Evolutionary conservation across 2,797 vertebrate genomes (phyloP).

Genomic region (Halcyon badia): DNA sequence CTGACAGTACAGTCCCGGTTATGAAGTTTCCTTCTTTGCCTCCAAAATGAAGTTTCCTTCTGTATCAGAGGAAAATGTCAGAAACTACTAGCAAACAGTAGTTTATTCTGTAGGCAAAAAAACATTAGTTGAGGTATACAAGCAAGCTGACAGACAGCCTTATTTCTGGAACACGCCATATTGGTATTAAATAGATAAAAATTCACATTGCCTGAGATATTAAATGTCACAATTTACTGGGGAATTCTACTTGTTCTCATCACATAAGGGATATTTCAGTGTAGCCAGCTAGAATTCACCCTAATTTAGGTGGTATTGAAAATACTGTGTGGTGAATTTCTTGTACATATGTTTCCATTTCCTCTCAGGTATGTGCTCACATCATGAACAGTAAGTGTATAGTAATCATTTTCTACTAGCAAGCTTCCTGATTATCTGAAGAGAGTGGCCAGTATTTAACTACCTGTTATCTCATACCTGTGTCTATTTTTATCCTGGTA

Average conservation of each 20-base stretch:
- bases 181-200: background rate
- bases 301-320: background rate
- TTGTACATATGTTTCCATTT: background rate
- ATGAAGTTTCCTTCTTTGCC: background rate
- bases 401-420: background rate
- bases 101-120: background rate
- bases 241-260: background rate
- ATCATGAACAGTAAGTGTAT: background rate
- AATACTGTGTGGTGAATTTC: background rate
- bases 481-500: background rate
- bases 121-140: background rate
- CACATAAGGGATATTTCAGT: background rate
- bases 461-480: background rate
- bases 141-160: background rate
- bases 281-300: background rate
- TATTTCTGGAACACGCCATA: background rate
- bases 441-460: background rate
- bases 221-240: background rate
- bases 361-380: background rate
- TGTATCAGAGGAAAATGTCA: background rate
- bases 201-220: background rate
- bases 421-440: background rate
- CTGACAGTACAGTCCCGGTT: background rate
- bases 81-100: background rate
- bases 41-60: background rate